Evolutionary conservation across 2,113 vertebrate genomes (phyloP).

Genomic region (Sigmodon hispidus): DNA sequence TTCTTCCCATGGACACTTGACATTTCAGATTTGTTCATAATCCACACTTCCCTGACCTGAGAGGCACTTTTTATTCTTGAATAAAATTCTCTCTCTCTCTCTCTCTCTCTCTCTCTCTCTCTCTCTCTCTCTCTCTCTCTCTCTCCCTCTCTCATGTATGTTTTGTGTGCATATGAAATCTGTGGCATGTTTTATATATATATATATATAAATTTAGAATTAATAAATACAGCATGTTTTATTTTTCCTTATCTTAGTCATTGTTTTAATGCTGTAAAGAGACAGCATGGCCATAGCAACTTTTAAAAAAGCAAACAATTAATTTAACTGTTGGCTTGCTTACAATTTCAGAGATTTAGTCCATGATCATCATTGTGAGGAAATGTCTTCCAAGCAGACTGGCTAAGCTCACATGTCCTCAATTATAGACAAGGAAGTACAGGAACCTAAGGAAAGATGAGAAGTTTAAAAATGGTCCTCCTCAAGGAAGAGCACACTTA

Average conservation of each 20-base stretch:
- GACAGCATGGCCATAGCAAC: not conserved
- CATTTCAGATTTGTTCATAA: conserved; percentile 28
- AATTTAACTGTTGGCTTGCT: not conserved
- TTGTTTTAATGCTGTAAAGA: not conserved
- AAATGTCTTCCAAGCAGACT: no score
- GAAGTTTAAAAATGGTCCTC: not conserved
- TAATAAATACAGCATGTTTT: not conserved
- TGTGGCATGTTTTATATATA: not conserved
- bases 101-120: not conserved
- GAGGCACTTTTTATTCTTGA: conserved; percentile 1
- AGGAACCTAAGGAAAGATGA: not conserved
- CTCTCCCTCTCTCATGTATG: not conserved
- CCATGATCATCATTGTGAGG: no score
- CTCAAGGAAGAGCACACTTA: not conserved
- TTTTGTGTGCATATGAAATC: not conserved
- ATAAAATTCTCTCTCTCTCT: not conserved
- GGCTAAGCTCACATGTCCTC: not conserved
- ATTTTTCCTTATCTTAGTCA: not conserved
- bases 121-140: not conserved
- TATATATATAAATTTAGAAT: not conserved
- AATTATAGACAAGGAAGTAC: not conserved
- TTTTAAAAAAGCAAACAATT: not conserved
- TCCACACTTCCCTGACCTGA: conserved; percentile 7
- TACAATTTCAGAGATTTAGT: not conserved
- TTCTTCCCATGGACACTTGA: not conserved